Evolutionary conservation across 1,140 invertebrate genomes (phyloP), one percentile per base, ranked within the genome.

Genomic region (Papilio glaucus): DNA sequence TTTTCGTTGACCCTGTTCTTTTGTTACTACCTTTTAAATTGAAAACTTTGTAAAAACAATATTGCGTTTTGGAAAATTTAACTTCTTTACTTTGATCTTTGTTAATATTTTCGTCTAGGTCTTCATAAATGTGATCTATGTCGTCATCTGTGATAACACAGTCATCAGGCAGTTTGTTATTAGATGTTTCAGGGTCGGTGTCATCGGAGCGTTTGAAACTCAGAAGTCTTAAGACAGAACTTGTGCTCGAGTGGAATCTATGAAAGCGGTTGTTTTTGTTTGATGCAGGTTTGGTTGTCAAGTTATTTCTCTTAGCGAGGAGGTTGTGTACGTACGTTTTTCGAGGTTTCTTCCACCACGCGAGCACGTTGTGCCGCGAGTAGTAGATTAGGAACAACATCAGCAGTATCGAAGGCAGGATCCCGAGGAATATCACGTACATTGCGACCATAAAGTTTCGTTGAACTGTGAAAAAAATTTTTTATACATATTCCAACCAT

Each of bases 371-470:
- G 82, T 96, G 95, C 9, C 95, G 94, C 53, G 95, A 94, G 81
- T 97, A 96, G 94, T 97, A 98, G 10, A 95, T 85, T 4, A 96
- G 89, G 76, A 97, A 95, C 2, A 94, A 93, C 0, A 95, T 70
- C 1, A 97, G 81, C 0, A 95, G 94, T 1, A 90, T 84, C 61
- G 95, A 87, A 7, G 97, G 97, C 39, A 98, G 85, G 61, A 98
- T 95, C 6, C 97, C 95, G 74, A 98, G 94, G 94, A 98, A 98
- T 70, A 98, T 95, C 61, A 98, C 94, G 84, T 96, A 97, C 90
- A 98, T 92, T 39, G 95, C 95, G 77, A 95, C 95, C 85, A 96
- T 94, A 85, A 97, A 94, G 79, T 96, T 95, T 85, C 95, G 94
- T 84, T 95, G 93, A 74, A 95, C 97, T 97, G 94, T 73, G 95